Percentiles rank a stretch among this genome's conserved stretches.
phyloP scores from a whole-genome alignment of 1,140 invertebrate genomes.

The Chionoecetes opilio region DNA sequence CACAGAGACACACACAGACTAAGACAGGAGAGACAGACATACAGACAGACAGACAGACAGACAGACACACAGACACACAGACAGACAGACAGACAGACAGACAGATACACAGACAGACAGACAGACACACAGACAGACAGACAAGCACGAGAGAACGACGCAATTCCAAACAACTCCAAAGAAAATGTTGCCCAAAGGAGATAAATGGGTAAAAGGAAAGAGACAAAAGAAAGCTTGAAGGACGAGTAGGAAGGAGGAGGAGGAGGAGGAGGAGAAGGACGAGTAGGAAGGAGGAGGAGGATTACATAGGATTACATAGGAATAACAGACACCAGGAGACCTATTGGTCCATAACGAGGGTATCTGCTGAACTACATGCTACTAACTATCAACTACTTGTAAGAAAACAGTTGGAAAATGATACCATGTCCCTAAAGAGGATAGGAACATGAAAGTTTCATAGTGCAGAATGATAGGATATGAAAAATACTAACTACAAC shows the following conservation, averaged over 20 bases:
- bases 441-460: too few relatives aligned
- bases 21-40: background rate
- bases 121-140: background rate
- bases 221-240: background rate
- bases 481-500: too few relatives aligned
- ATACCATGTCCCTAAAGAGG: too few relatives aligned
- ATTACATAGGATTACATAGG: too few relatives aligned
- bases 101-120: background rate
- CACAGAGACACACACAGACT: background rate
- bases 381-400: too few relatives aligned
- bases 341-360: too few relatives aligned
- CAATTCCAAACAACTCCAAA: background rate
- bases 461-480: too few relatives aligned
- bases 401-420: too few relatives aligned
- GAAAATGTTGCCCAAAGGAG: background rate
- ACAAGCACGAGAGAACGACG: background rate
- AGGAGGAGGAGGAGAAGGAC: background rate
- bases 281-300: conserved; percentile 14
- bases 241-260: background rate
- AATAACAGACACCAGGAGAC: too few relatives aligned
- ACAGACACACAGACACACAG: background rate
- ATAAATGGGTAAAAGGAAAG: background rate
- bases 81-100: background rate
- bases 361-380: too few relatives aligned
- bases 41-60: background rate